Base-by-base conservation (phyloP, 2,888 invertebrate species). In the Autographa gamma region DNA sequence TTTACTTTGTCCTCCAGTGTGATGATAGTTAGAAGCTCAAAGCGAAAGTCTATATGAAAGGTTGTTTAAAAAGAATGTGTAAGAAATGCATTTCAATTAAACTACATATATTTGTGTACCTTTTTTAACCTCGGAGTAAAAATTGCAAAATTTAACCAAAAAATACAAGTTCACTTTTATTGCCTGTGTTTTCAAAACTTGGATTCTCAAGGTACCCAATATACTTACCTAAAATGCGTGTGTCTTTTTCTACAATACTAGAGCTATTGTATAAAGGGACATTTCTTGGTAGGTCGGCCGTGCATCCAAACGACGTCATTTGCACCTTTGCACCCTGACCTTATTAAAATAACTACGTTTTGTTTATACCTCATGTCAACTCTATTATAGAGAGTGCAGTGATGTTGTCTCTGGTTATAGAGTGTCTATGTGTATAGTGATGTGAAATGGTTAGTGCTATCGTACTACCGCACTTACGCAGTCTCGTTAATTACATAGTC, bases 371-470 rank as follows among this genome's bases (percentile, higher is more conserved):
- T 54, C 11, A 5, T 19, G n/a, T 52, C 54, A 54, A 19, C 54
- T 54, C 19, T 19, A 19, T 19, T 18, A 18, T 8, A 19, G 54
- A n/a, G 54, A 11, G 34, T 34, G n/a, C 54, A 54, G 7, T 18
- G 54, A 54, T 18, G 19, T 19, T 11, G 19, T 19, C 2, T 56
- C 2, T 25, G 13, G 48, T 48, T 56, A 19, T 19, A 54, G 18
- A 16, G 43, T 43, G 14, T 14, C n/a, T 48, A 48, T 48, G n/a
- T 16, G 2, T 48, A 48, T 48, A n/a, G 16, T 48, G n/a, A 5
- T n/a, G 41, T 41, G 16, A 4, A 48, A 54, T n/a, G 52, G 68
- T 78, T 73, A 87, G 88, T 87, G 85, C 88, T 82, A 81, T 70
- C 78, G n/a, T n/a, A 48, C 48, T 48, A 48, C 80, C 79, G 77